Percentiles rank a stretch among this genome's conserved stretches.
phyloP scores from a whole-genome alignment of 2,797 vertebrate species.

The Bufotes viridis region DNA sequence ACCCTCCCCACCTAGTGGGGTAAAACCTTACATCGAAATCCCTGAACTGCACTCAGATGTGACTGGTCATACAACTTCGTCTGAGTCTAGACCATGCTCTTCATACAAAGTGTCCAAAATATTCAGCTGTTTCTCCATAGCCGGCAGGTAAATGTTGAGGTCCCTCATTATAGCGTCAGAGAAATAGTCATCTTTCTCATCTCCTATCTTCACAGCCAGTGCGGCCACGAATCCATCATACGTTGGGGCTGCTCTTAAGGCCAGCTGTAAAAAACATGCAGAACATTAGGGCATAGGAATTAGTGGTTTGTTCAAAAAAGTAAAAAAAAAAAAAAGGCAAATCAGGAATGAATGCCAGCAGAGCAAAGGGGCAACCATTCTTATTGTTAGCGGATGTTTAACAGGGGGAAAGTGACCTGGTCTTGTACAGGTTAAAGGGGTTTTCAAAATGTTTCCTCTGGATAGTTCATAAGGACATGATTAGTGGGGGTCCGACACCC shows the following conservation, averaged over 20 bases:
- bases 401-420: too few relatives aligned
- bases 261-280: constrained; percentile 79
- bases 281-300: constrained; percentile 15
- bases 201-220: constrained; percentile 83
- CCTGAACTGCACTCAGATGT: constrained; percentile 66
- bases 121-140: constrained; percentile 91
- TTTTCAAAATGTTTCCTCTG: too few relatives aligned
- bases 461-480: too few relatives aligned
- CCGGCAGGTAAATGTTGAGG: constrained; percentile 89
- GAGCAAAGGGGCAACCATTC: too few relatives aligned
- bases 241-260: constrained; percentile 90
- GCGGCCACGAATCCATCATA: constrained; percentile 90
- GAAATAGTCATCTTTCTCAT: constrained; percentile 86
- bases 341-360: too few relatives aligned
- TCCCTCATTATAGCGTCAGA: constrained; percentile 85
- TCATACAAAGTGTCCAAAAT: constrained; percentile 92
- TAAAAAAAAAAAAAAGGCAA: too few relatives aligned
- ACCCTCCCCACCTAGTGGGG: neutral
- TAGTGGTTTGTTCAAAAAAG: neutral
- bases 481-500: too few relatives aligned
- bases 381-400: too few relatives aligned
- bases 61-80: constrained; percentile 90
- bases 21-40: constrained; percentile 65
- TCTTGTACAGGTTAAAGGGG: too few relatives aligned
- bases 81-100: constrained; percentile 92